Conservation (phyloP, 2,113 vertebrate species). For the Rhea pennata region DNA sequence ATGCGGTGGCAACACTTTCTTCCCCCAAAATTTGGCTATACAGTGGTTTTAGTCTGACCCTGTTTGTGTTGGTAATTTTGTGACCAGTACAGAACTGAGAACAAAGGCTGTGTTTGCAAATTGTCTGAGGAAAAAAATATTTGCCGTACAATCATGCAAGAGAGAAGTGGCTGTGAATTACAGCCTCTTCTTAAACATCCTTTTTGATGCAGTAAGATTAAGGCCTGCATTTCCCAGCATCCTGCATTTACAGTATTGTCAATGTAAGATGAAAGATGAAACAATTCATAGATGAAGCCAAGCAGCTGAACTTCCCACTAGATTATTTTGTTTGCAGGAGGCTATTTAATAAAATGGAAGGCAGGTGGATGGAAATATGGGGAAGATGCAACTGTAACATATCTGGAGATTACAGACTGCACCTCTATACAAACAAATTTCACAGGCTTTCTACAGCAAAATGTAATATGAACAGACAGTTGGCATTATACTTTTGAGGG, state of each 20-base stretch:
- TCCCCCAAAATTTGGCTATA: neutral
- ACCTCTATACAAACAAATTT: neutral
- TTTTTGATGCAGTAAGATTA: neutral
- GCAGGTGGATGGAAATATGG: neutral
- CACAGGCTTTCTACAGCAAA: neutral
- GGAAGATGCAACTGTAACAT: neutral
- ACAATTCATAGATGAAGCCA: neutral
- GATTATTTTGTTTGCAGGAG: neutral
- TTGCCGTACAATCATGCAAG: neutral
- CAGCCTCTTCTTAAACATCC: neutral
- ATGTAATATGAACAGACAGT: neutral
- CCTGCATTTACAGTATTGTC: neutral
- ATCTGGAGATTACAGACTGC: neutral
- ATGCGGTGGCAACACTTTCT: neutral
- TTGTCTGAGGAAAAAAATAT: neutral
- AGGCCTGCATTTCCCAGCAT: neutral
- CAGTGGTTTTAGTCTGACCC: neutral
- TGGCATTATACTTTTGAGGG: neutral
- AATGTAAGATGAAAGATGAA: neutral
- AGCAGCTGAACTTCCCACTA: neutral
- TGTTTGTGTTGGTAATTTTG: neutral
- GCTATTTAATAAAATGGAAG: neutral
- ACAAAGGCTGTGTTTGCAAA: neutral
- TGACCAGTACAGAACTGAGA: fast-evolving
- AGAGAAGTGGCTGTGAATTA: neutral